Evolutionary conservation across 2,888 invertebrate species (phyloP).

Genomic region (Fissipunctia ypsillon): DNA sequence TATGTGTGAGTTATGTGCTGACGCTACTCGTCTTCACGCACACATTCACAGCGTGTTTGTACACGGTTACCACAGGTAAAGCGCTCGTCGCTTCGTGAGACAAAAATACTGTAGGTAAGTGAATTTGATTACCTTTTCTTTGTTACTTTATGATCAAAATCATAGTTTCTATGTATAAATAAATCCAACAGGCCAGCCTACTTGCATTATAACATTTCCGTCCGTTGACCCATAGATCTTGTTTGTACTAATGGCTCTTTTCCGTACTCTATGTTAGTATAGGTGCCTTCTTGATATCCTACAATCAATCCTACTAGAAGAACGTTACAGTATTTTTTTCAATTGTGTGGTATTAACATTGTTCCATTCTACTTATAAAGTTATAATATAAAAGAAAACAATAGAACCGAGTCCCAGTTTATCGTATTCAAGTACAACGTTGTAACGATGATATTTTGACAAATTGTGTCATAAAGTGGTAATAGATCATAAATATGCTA

Average conservation of each 20-base stretch:
- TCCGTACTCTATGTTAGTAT: conserved; percentile 26
- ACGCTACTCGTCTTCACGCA: too few relatives aligned
- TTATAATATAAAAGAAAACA: conserved; percentile 23
- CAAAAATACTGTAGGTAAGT: too few relatives aligned
- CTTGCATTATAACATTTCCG: conserved; percentile 34
- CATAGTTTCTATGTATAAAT: conserved; percentile 27
- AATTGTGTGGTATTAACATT: background rate
- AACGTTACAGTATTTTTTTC: background rate
- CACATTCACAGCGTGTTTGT: too few relatives aligned
- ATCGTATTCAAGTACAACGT: background rate
- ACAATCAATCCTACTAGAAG: background rate
- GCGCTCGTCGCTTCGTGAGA: too few relatives aligned
- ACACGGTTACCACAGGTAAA: too few relatives aligned
- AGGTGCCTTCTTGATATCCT: conserved; percentile 8
- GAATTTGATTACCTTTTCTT: background rate
- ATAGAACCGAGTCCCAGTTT: conserved; percentile 22
- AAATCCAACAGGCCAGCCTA: conserved; percentile 13
- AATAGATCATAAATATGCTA: background rate
- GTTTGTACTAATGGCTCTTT: conserved; percentile 29
- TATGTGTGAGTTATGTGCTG: too few relatives aligned
- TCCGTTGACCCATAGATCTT: conserved; percentile 31
- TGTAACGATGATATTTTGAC: conserved; percentile 4
- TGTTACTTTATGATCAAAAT: conserved; percentile 3
- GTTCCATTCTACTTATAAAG: background rate
- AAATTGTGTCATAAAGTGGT: conserved; percentile 2